Percentiles rank a stretch among this genome's conserved stretches.
Conservation (phyloP, 1,140 invertebrate species). For the Drosophila ohnishii region DNA sequence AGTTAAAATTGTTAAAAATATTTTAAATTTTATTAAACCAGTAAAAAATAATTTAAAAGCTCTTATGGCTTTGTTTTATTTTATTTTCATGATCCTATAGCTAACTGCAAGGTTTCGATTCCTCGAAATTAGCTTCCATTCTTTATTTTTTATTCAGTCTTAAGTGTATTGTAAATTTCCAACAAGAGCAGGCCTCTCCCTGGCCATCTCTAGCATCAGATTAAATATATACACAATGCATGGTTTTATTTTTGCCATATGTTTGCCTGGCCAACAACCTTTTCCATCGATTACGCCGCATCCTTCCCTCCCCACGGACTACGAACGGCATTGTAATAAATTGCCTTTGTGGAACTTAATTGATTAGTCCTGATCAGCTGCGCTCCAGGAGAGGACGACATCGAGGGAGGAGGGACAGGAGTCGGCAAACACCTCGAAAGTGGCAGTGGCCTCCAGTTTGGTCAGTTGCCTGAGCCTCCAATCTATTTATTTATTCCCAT, state of each 20-base stretch:
- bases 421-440: constrained; percentile 29
- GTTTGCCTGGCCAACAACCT: constrained; percentile 58
- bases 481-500: constrained; percentile 61
- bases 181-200: neutral
- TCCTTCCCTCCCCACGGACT: constrained; percentile 1
- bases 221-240: constrained; percentile 17
- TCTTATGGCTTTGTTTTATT: no score
- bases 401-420: neutral
- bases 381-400: constrained; percentile 26
- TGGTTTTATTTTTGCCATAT: constrained; percentile 19
- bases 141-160: no score
- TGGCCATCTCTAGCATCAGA: neutral
- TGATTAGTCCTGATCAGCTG: constrained; percentile 77
- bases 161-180: neutral
- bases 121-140: no score
- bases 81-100: no score
- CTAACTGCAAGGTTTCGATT: no score
- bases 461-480: constrained; percentile 24
- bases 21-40: no score
- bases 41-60: no score
- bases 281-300: constrained; percentile 36
- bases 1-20: no score
- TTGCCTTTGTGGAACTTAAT: constrained; percentile 80
- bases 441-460: constrained; percentile 21
- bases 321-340: constrained; percentile 69